A percentile compares a stretch with the other conserved stretches of the same genome.
phyloP scores from a whole-genome alignment of 2,113 vertebrate genomes.

The Sigmodon hispidus region DNA sequence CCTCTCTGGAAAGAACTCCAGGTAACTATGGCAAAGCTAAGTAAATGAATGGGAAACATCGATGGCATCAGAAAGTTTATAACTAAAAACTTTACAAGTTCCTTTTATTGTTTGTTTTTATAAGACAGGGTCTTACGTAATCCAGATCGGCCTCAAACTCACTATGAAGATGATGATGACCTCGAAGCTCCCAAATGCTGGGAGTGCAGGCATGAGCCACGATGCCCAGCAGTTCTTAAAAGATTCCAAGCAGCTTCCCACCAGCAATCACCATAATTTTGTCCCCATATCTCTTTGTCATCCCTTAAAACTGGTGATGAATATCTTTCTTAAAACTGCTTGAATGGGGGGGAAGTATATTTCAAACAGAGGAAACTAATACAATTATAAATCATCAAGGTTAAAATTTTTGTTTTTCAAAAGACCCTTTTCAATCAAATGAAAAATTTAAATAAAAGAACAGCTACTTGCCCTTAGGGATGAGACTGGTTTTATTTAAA shows the following conservation, averaged over 20 bases:
- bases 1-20: slow-evolving; percentile 47
- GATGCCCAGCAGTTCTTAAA: neutral
- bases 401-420: slow-evolving; percentile 50
- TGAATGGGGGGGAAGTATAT: neutral
- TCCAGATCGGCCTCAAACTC: neutral
- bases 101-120: neutral
- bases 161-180: neutral
- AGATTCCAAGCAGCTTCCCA: slow-evolving; percentile 33
- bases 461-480: slow-evolving; percentile 38
- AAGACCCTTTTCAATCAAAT: slow-evolving; percentile 52
- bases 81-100: slow-evolving; percentile 42
- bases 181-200: neutral
- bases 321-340: slow-evolving; percentile 17
- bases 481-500: slow-evolving; percentile 47
- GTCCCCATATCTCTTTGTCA: neutral
- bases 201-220: neutral
- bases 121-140: neutral
- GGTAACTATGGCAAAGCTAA: slow-evolving; percentile 22
- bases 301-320: slow-evolving; percentile 47
- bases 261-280: slow-evolving; percentile 52
- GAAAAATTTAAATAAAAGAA: slow-evolving; percentile 49
- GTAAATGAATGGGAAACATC: neutral
- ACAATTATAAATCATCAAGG: slow-evolving; percentile 15
- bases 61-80: slow-evolving; percentile 48
- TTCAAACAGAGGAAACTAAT: slow-evolving; percentile 55